Base-by-base conservation (phyloP, 2,113 vertebrate genomes). In the Prunella fulvescens region DNA sequence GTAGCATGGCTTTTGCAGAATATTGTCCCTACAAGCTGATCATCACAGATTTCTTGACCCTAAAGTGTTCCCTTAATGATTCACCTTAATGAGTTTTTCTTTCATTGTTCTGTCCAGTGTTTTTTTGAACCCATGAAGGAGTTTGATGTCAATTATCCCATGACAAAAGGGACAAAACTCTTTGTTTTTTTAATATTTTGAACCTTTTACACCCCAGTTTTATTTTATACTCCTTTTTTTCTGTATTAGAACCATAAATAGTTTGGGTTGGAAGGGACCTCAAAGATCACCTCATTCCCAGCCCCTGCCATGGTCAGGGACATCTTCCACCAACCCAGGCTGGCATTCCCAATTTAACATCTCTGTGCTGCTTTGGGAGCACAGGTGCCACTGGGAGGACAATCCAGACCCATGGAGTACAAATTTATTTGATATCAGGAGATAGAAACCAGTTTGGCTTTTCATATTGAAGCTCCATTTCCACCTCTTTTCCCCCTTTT, bases 211-310 rank as follows among this genome's bases (percentile, higher is more conserved):
- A 48, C 11, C 28, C 40, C 57, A 33, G 6, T 73, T 82, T 48
- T 3, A 17, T 19, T 73, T 10, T 4, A 6, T 33, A 2, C 1
- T 25, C 10, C 25, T 44, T 76, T 70, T 25, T 39, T 44, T 24
- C 25, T 47, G 2, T 9, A 7, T 37, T 29, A 65, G 39, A 57
- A 25, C 20, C 44, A 57, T 0, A 1, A 60, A 28, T 23, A 1
- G 10, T 60, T 77, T 33, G 62, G 45, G 18, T 22, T 81, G 53
- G 33, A 28, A 69, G 14, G 18, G 6, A 61, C 14, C 26, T 53
- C 3, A 37, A 45, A 39, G 8, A 33, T 28, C 37, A 26, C 31
- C 61, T 25, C 53, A 15, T 50, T 50, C 61, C 82, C 50, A 23
- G 2, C 1, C n/a, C 11, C 10, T 48, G 16, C 70, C 25, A 13